These are phyloP conservation scores for Hermatobates lingyangjiaoensis DNA, from an alignment of 1,140 invertebrate genomes.

Conservation along the genomic window DNA sequence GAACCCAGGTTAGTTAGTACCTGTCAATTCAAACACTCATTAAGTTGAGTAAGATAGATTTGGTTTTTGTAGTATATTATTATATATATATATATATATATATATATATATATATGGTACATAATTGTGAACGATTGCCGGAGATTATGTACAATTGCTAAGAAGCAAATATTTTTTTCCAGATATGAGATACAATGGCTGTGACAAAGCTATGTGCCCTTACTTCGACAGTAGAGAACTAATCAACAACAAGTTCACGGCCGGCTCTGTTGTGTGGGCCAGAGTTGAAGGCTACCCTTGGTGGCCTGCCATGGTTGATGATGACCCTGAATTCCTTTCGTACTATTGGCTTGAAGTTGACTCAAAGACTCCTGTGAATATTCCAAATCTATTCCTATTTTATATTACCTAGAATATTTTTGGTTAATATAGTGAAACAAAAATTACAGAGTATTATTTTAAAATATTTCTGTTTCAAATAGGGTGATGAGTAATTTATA, in stretches of 20 bases:
- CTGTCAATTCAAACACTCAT: no score
- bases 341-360: constrained; percentile 37
- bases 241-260: constrained; percentile 32
- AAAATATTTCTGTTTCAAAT: no score
- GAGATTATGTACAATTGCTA: no score
- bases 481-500: no score
- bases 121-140: no score
- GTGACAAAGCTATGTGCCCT: constrained; percentile 26
- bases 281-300: constrained; percentile 38
- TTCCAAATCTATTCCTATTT: constrained; percentile 40
- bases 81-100: no score
- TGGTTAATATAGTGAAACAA: no score
- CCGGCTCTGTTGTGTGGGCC: constrained; percentile 45
- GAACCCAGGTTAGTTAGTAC: neutral
- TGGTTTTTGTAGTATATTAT: no score
- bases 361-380: constrained; percentile 22
- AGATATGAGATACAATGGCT: constrained; percentile 30
- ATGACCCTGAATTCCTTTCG: constrained; percentile 37
- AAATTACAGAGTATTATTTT: no score
- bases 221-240: constrained; percentile 29
- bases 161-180: no score
- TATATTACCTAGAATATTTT: constrained; percentile 23
- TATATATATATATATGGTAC: no score
- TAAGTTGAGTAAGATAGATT: no score
- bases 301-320: constrained; percentile 55